Base-by-base conservation (phyloP, 2,113 vertebrate genomes). In the Plecturocebus donacophilus region DNA sequence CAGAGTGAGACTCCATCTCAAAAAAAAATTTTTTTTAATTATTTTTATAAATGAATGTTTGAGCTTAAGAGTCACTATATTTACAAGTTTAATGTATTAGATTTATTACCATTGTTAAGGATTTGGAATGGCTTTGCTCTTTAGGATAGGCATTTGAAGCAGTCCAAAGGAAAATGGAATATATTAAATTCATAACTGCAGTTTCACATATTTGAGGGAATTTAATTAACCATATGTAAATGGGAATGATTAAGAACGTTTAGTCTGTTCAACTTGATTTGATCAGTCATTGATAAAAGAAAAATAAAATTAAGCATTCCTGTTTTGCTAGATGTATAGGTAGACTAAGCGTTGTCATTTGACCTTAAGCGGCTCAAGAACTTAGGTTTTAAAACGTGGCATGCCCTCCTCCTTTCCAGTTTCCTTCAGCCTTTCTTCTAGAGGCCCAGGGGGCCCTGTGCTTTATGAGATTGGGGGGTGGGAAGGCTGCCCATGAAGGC, bases 171-270 rank as follows among this genome's bases (percentile, higher is more conserved):
- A 91, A 97, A 96, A 83, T 23, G 58, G 87, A 90, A 45, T 84
- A 40, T 20, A 45, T 95, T 96, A 64, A 70, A 94, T 86, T 76
- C 84, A 38, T 90, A 87, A 87, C 42, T 40, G 32, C 17, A 81
- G 21, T 75, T 95, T 91, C 80, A 89, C 47, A 66, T 91, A 84
- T 80, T 49, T 38, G 27, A 87, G 38, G 40, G n/a, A 91, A 93
- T 95, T 66, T 93, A 93, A 93, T 96, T 94, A 95, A 42, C 64
- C 73, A 79, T 71, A 49, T 86, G 64, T 91, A 96, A 91, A 93
- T 38, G 27, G 35, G 12, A 71, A 30, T n/a, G 70, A 56, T 80
- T 66, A 91, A 85, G 47, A 86, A 27, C 77, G 30, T 88, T 95
- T 58, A 64, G 45, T 86, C 68, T 86, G 38, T 91, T 91, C 61